A percentile compares a stretch with the other conserved stretches of the same genome.
Conservation (phyloP, 2,797 vertebrate species). For the Smutsia gigantea region DNA sequence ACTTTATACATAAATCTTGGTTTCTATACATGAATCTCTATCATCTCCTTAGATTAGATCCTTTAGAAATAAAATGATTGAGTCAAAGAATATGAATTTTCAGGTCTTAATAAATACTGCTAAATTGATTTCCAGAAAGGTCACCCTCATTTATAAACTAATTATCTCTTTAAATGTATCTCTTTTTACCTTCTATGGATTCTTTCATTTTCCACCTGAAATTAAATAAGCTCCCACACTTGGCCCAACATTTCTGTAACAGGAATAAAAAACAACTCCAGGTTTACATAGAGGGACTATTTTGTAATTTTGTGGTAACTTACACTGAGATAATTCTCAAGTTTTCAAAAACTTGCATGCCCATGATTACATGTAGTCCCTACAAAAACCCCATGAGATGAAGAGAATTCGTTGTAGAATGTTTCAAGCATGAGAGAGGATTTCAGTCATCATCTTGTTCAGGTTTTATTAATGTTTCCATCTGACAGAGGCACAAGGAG, state of each 20-base stretch:
- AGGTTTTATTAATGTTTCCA: conserved; percentile 18
- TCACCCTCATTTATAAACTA: conserved; percentile 18
- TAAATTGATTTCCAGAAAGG: conserved; percentile 51
- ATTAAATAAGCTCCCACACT: background rate
- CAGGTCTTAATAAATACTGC: conserved; percentile 1
- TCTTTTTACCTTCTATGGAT: conserved; percentile 35
- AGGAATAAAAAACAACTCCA: background rate
- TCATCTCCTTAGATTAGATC: conserved; percentile 48
- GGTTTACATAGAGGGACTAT: background rate
- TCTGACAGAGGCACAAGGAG: background rate
- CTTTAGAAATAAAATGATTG: conserved; percentile 28
- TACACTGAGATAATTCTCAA: conserved; percentile 24
- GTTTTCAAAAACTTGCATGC: background rate
- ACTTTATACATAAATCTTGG: conserved; percentile 42
- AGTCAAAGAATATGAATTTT: conserved; percentile 46
- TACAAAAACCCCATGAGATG: background rate
- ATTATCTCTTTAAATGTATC: conserved; percentile 14
- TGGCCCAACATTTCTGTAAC: background rate
- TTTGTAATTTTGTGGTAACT: background rate
- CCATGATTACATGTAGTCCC: background rate
- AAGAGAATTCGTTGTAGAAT: conserved; percentile 26
- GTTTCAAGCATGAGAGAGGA: background rate
- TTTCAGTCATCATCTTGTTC: background rate
- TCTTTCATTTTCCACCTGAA: background rate
- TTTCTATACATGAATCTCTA: background rate